Conservation (phyloP, 2,113 vertebrate species). For the Periophthalmodon schlosseri region DNA sequence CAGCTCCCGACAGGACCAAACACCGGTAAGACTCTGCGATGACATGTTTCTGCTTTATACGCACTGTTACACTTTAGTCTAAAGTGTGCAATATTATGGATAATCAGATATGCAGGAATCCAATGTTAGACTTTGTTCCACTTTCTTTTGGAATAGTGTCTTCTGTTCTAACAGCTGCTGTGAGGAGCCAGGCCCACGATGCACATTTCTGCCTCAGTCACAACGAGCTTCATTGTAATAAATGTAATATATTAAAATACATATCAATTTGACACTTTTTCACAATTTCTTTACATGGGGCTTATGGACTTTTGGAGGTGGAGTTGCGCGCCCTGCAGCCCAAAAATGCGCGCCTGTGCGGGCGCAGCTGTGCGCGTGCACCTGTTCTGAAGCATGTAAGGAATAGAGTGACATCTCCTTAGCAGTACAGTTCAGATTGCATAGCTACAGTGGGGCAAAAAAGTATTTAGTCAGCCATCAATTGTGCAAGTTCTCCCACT, state of each 20-base stretch:
- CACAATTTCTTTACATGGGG: not conserved
- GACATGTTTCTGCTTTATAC: not conserved
- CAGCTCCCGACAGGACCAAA: conserved; percentile 45
- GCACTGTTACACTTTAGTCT: not conserved
- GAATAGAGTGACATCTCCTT: not conserved
- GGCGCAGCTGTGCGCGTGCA: conserved; percentile 61
- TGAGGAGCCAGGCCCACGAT: conserved; percentile 11
- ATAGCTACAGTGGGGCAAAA: no score
- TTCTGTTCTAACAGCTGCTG: conserved; percentile 28
- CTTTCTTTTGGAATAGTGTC: not conserved
- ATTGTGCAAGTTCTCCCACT: no score
- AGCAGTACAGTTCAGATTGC: no score
- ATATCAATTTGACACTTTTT: not conserved
- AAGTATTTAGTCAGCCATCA: no score
- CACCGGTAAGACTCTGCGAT: conserved; percentile 59
- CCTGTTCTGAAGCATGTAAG: not conserved
- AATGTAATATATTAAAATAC: not conserved
- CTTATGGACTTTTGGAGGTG: not conserved
- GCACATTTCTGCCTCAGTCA: not conserved
- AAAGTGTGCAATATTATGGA: not conserved
- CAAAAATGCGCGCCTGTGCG: conserved; percentile 51
- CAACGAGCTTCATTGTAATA: not conserved
- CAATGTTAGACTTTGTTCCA: not conserved
- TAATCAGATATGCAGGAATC: not conserved
- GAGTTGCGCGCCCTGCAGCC: not conserved